Conservation (phyloP, 2,888 invertebrate genomes). For the Calliphora vomitoria region DNA sequence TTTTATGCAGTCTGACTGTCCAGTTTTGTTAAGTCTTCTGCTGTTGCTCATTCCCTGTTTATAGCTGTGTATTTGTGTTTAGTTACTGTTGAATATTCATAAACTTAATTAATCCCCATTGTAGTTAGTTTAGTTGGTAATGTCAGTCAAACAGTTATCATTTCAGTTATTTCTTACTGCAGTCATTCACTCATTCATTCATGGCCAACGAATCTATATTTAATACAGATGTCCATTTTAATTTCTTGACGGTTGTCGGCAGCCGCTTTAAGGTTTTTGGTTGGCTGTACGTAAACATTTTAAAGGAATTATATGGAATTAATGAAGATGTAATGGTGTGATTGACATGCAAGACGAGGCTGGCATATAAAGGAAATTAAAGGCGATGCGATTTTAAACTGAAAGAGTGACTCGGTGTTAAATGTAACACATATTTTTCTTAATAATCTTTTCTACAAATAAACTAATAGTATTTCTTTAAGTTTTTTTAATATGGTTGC, state of each 20-base stretch:
- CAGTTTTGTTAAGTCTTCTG: background rate
- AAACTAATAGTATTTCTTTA: no score
- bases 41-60: background rate
- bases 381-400: no score
- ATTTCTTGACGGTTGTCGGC: background rate
- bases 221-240: slow-evolving; percentile 2
- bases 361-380: no score
- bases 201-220: background rate
- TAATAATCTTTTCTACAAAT: no score
- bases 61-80: background rate
- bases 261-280: no score
- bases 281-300: no score
- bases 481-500: no score
- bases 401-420: no score
- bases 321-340: no score
- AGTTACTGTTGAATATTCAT: slow-evolving; percentile 58
- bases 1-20: background rate
- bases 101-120: slow-evolving; percentile 63
- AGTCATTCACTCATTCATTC: background rate
- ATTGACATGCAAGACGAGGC: no score
- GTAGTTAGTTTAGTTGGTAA: slow-evolving; percentile 24
- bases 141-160: background rate
- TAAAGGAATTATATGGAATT: no score
- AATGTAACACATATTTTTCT: no score
- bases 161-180: background rate